Conservation (phyloP, 2,888 invertebrate genomes). For the Oasisia sp. region DNA sequence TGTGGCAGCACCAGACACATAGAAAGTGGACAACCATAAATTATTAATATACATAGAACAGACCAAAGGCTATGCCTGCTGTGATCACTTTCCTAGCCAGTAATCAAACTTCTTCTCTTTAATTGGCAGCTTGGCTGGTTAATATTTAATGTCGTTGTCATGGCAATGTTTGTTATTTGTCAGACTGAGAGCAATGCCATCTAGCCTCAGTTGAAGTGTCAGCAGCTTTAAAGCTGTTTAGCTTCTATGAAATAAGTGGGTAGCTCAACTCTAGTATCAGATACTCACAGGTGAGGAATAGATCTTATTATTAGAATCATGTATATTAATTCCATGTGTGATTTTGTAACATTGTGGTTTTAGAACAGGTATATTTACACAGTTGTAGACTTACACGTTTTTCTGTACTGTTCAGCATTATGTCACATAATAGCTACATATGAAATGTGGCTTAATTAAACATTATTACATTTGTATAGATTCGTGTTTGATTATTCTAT, state of each 20-base stretch:
- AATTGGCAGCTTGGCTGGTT: background rate
- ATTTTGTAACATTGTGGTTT: too few species aligned
- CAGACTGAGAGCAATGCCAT: background rate
- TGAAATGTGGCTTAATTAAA: too few species aligned
- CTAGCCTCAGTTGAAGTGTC: background rate
- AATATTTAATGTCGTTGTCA: background rate
- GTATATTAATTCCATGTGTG: too few species aligned
- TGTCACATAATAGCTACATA: too few species aligned
- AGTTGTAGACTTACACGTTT: too few species aligned
- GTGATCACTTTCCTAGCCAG: constrained; percentile 12
- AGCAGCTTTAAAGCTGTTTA: background rate
- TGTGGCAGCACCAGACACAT: background rate
- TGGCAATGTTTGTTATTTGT: constrained; percentile 13
- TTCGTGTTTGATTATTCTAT: too few species aligned
- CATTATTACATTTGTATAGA: too few species aligned
- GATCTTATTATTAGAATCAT: too few species aligned
- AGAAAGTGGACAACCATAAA: background rate
- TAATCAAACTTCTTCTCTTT: constrained; percentile 6
- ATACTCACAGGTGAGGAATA: background rate
- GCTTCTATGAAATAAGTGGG: background rate
- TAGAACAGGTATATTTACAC: too few species aligned
- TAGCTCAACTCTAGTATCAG: background rate
- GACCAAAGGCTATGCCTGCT: background rate
- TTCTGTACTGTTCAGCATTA: too few species aligned
- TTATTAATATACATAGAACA: background rate